These are phyloP conservation scores for Xestobium rufovillosum DNA, from an alignment of 2,888 invertebrate genomes.

Conservation along the genomic window DNA sequence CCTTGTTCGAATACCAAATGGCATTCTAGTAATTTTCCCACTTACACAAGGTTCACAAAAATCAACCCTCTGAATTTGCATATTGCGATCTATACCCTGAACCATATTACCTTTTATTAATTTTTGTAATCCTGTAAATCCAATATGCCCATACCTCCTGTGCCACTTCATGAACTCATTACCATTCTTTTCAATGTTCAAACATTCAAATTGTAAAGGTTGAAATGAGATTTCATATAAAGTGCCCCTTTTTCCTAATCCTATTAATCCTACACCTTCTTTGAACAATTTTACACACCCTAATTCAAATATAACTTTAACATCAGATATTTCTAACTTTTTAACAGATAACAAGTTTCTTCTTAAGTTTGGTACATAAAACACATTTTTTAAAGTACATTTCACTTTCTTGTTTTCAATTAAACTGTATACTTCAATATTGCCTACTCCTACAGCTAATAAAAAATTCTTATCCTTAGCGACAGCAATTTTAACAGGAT, in stretches of 20 bases:
- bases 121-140: constrained; percentile 10
- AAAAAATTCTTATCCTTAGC: constrained; percentile 12
- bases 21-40: constrained; percentile 17
- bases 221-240: constrained; percentile 15
- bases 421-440: constrained; percentile 11
- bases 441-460: constrained; percentile 12
- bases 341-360: constrained; percentile 6
- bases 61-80: too few relatives aligned
- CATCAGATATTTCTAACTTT: too few relatives aligned
- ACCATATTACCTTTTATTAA: constrained; percentile 12
- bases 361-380: constrained; percentile 10
- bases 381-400: constrained; percentile 12
- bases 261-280: constrained; percentile 3
- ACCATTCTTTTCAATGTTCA: constrained; percentile 11
- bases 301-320: background rate
- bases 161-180: constrained; percentile 12
- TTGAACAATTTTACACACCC: background rate
- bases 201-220: constrained; percentile 5
- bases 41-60: constrained; percentile 13
- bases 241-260: constrained; percentile 9
- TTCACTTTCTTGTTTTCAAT: constrained; percentile 11
- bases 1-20: constrained; percentile 8
- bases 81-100: constrained; percentile 12
- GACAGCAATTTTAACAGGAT: constrained; percentile 13
- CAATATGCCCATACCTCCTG: constrained; percentile 14